Base-by-base conservation (phyloP, 2,888 invertebrate species). In the Leptinotarsa rubiginosa region DNA sequence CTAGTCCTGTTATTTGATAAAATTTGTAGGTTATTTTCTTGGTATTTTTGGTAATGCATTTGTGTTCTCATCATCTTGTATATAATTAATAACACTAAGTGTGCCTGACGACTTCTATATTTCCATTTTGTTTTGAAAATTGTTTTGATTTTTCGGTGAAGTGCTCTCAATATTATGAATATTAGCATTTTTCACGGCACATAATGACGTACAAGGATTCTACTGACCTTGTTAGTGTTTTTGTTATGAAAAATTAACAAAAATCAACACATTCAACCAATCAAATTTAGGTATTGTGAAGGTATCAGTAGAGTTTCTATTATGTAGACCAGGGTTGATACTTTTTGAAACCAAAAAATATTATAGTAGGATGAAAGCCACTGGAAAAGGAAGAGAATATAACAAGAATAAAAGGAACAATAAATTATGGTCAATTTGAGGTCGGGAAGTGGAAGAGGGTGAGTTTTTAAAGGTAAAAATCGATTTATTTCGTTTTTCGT, bases 141-240 rank as follows among this genome's bases (percentile, higher is more conserved):
- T 25, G 75, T 80, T 83, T 78, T 41, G 41, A 41, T 41, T 41
- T 41, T 10, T 41, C 7, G 80, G 86, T 87, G 86, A 87, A 85
- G 83, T 85, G 86, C 85, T 85, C 83, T 81, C 83, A 85, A 86
- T 87, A 86, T 87, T 86, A 77, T 79, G 79, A 84, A 87, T 87
- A 87, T 86, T 84, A 82, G 86, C 84, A 85, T 82, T 77, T 67
- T 84, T 86, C 84, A 82, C 84, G 72, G 59, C 69, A 72, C 72
- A 74, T 80, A 74, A 66, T 56, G 20, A 59, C 74, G 67, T 79
- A 72, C 64, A 77, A 77, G 65, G 74, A 75, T 78, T 79, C 77
- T 72, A 73, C 80, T 81, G 81, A 80, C 82, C 83, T 85, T 85
- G 85, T 83, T 82, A 80, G 80, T 81, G 81, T 82, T 85, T 83